A percentile compares a stretch with the other conserved stretches of the same genome.
Conservation (phyloP, 2,888 invertebrate species). For the Standfussiana lucernea region DNA sequence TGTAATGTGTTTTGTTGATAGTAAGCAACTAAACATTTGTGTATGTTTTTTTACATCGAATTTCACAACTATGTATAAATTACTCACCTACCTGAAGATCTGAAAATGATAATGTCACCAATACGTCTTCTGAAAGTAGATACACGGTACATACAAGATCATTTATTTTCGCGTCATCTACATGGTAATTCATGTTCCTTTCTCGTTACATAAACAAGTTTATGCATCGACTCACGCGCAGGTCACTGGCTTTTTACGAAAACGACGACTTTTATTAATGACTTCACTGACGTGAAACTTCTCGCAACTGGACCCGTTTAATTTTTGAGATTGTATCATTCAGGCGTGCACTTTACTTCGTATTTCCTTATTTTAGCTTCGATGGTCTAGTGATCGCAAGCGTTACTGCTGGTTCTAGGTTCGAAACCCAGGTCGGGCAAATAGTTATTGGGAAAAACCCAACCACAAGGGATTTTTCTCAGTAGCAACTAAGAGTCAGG, state of each 20-base stretch:
- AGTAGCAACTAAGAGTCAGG: neutral
- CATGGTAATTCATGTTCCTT: constrained; percentile 45
- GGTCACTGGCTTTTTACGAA: constrained; percentile 58
- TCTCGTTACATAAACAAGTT: constrained; percentile 61
- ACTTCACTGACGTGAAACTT: constrained; percentile 48
- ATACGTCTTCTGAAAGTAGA: constrained; percentile 13
- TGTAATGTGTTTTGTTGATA: constrained; percentile 6
- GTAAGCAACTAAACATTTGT: neutral
- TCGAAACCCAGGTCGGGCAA: neutral
- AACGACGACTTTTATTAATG: constrained; percentile 52
- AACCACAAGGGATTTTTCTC: neutral
- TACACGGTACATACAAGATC: neutral
- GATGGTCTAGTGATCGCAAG: neutral
- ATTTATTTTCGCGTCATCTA: constrained; percentile 48
- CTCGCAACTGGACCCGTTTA: constrained; percentile 22
- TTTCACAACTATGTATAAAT: neutral
- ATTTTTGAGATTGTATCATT: constrained; percentile 18
- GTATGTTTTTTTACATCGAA: neutral
- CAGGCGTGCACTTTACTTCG: neutral
- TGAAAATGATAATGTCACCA: constrained; percentile 14
- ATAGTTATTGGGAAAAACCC: neutral
- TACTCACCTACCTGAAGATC: neutral
- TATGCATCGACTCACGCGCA: constrained; percentile 28
- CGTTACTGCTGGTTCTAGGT: neutral
- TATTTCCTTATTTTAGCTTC: neutral